phyloP scores from a whole-genome alignment of 2,113 vertebrate genomes.

The Thinocorus orbignyianus region DNA sequence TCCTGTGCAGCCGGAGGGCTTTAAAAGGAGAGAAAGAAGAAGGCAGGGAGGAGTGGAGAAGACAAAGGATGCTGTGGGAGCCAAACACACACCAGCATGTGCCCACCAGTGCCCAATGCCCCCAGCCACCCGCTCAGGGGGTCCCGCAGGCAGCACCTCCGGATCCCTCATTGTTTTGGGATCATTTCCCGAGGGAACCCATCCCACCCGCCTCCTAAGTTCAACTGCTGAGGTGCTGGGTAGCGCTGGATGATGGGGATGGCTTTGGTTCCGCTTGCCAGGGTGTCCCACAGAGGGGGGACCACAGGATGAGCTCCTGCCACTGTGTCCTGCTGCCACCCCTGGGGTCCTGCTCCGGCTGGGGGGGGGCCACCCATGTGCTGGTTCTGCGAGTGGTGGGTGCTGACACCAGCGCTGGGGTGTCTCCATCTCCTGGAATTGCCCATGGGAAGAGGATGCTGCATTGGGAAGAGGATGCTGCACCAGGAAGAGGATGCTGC shows the following conservation, averaged over 20 bases:
- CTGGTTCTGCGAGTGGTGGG: not conserved
- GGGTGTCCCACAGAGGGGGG: not conserved
- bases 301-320: not conserved
- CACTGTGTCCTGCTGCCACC: not conserved
- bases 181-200: not conserved
- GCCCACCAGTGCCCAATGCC: rapidly evolving
- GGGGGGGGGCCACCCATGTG: rapidly evolving
- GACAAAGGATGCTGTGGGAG: not conserved
- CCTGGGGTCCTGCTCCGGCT: not conserved
- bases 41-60: not conserved
- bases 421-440: rapidly evolving
- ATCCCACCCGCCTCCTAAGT: rapidly evolving
- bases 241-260: not conserved
- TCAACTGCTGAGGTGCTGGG: rapidly evolving
- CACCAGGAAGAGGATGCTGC: no score
- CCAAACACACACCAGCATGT: rapidly evolving
- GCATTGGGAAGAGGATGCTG: not conserved
- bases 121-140: rapidly evolving
- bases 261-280: not conserved
- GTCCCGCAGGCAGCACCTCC: rapidly evolving
- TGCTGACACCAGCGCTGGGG: not conserved
- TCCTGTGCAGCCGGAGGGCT: not conserved
- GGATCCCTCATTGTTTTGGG: rapidly evolving
- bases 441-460: rapidly evolving
- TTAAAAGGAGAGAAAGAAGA: constrained; percentile 42